Evolutionary conservation across 1,140 invertebrate genomes (phyloP), one percentile per base, ranked within the genome.

Genomic region (Camponotus floridanus): DNA sequence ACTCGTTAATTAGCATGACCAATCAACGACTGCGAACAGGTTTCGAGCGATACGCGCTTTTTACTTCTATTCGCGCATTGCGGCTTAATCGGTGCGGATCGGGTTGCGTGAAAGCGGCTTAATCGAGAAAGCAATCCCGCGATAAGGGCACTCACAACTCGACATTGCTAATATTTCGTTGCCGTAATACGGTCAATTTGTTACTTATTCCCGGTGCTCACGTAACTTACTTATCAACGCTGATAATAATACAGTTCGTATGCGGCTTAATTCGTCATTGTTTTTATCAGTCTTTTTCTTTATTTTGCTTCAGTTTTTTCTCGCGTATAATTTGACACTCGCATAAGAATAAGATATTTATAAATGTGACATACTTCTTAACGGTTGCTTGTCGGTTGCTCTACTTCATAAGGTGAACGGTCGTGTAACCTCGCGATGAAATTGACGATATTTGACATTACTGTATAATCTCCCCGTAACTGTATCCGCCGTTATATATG

Each of bases 1-100:
- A 76, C 59, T 84, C 78, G 67, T 62, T 51, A 80, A 81, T 86
- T 86, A 88, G 76, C 83, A 18, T 39, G 33, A 4, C 42, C 15
- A 21, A 73, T 31, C 48, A 51, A 42, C 73, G 73, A 15, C 36
- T 33, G 13, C 8, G 42, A 51, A 18, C 26, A 51, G 6, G 45
- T 4, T 18, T 18, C 26, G 78, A 45, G 26, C 26, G 62, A 45
- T 42, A 51, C 13, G 6, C 26, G 9, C 15, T 59, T 33, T 80
- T 73, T 61, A 42, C 61, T 61, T 21, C 31, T 11, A 13, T 18
- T 26, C 55, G 26, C 55, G 31, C 6, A 7, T n/a, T 18, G 76
- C 61, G 18, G 31, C 61, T 79, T n/a, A 65, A 68, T 80, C 64
- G 64, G 3, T 36, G 76, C 18, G 61, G 42, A 86, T 80, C 48